Evolutionary conservation across 2,113 vertebrate genomes (phyloP), one percentile per base, ranked within the genome.

Genomic region (Fukomys damarensis): DNA sequence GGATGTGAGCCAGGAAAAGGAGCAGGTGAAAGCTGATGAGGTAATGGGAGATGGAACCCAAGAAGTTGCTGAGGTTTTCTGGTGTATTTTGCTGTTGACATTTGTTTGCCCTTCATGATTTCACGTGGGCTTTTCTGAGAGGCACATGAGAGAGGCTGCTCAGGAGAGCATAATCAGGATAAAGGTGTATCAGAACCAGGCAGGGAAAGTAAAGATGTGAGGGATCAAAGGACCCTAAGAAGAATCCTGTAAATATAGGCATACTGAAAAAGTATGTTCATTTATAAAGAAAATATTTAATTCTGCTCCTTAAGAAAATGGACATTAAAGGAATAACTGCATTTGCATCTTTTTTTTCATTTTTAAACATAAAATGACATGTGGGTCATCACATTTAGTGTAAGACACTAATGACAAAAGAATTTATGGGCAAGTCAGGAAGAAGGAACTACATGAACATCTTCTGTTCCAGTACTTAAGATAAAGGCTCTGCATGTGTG

Each of bases 21-120:
- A 56, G 38, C 83, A 91, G 77, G 70, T 54, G 87, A 65, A 35
- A 58, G 41, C 46, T 0, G 26, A 46, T 17, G 38, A 41, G 58
- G 77, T 59, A 2, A 12, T 0, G 4, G 63, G 79, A 89, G 86
- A 5, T 0, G 1, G 54, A 30, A 43, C 14, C 5, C 2, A 11
- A 52, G 72, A 74, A 54, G 46, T 7, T 3, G 8, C 88, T 38
- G 82, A 79, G 49, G 8, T 72, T 91, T 91, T 41, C 93, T 49
- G 89, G 30, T 61, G 20, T 4, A 0, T 74, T 85, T 66, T 84
- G 59, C 28, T 1, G 3, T 30, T 83, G 74, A 83, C 41, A 43
- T 32, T 86, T 5, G 9, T 43, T 46, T 91, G 82, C 46, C 63
- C 38, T 90, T 63, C n/a, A 52, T 54, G 35, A 38, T 61, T 16